These are phyloP conservation scores for Spilarctia lutea DNA, from an alignment of 2,888 invertebrate genomes.

Conservation along the genomic window DNA sequence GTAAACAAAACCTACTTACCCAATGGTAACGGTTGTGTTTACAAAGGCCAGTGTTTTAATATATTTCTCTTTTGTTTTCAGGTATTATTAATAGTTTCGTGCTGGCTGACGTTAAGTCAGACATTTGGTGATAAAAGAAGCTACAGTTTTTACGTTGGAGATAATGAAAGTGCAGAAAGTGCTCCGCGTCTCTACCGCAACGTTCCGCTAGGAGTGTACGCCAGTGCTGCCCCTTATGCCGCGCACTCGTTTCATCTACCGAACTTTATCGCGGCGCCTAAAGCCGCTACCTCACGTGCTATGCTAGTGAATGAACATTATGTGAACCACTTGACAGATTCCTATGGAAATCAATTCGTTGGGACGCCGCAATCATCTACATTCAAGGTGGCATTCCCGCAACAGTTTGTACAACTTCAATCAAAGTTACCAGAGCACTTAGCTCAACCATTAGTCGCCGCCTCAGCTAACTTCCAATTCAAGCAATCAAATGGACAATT, in stretches of 20 bases:
- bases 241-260: slow-evolving; percentile 75
- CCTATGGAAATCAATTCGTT: slow-evolving; percentile 78
- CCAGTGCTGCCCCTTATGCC: slow-evolving; percentile 73
- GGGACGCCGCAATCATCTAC: slow-evolving; percentile 67
- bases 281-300: slow-evolving; percentile 60
- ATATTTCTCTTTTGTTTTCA: slow-evolving; percentile 58
- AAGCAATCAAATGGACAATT: slow-evolving; percentile 59
- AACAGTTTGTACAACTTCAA: slow-evolving; percentile 77
- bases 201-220: slow-evolving; percentile 71
- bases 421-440: slow-evolving; percentile 74
- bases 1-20: slow-evolving; percentile 14
- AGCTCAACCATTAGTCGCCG: slow-evolving; percentile 72
- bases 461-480: slow-evolving; percentile 65
- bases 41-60: slow-evolving; percentile 16
- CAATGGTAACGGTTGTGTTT: not conserved
- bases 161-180: slow-evolving; percentile 72
- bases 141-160: slow-evolving; percentile 54
- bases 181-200: slow-evolving; percentile 72
- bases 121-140: slow-evolving; percentile 57
- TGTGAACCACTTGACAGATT: slow-evolving; percentile 71
- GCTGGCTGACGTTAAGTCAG: slow-evolving; percentile 66
- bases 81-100: slow-evolving; percentile 67
- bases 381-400: slow-evolving; percentile 72
- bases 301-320: slow-evolving; percentile 69
- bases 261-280: slow-evolving; percentile 59